Evolutionary conservation across 2,888 invertebrate species (phyloP).

Genomic region (Clivina fossor): DNA sequence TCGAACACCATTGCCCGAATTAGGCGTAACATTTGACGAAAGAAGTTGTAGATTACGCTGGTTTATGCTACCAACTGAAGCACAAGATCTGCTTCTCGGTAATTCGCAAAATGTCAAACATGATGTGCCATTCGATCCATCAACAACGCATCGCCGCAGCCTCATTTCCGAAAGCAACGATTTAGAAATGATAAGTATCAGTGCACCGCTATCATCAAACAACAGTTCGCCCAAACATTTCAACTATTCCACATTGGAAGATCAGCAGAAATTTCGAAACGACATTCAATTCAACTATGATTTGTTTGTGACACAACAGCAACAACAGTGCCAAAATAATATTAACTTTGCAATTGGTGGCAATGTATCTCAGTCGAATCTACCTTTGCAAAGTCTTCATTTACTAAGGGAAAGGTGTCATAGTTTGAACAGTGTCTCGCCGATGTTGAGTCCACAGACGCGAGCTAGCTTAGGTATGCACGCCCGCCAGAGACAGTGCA

Average conservation of each 20-base stretch:
- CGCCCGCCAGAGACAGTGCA: constrained; percentile 60
- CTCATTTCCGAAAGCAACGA: constrained; percentile 29
- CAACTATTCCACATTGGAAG: constrained; percentile 69
- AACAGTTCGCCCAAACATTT: constrained; percentile 66
- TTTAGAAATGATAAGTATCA: constrained; percentile 43
- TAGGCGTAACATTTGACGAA: constrained; percentile 69
- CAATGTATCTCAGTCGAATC: constrained; percentile 57
- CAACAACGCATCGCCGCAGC: constrained; percentile 46
- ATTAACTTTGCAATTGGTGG: constrained; percentile 72
- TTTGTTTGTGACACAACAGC: constrained; percentile 22
- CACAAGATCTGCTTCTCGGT: constrained; percentile 72
- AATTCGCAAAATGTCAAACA: constrained; percentile 77
- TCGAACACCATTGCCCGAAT: constrained; percentile 73
- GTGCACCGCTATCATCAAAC: constrained; percentile 54
- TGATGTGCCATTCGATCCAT: constrained; percentile 73
- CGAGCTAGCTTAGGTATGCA: constrained; percentile 65
- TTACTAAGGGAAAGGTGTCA: constrained; percentile 62
- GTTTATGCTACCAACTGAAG: constrained; percentile 89
- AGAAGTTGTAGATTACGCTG: constrained; percentile 74
- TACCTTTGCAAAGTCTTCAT: constrained; percentile 39
- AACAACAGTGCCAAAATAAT: constrained; percentile 48
- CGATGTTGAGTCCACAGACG: constrained; percentile 63
- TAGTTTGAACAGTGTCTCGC: constrained; percentile 54
- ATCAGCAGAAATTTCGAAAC: constrained; percentile 41
- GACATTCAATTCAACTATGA: constrained; percentile 29